phyloP scores from a whole-genome alignment of 2,797 vertebrate species.

The Bucorvus abyssinicus region DNA sequence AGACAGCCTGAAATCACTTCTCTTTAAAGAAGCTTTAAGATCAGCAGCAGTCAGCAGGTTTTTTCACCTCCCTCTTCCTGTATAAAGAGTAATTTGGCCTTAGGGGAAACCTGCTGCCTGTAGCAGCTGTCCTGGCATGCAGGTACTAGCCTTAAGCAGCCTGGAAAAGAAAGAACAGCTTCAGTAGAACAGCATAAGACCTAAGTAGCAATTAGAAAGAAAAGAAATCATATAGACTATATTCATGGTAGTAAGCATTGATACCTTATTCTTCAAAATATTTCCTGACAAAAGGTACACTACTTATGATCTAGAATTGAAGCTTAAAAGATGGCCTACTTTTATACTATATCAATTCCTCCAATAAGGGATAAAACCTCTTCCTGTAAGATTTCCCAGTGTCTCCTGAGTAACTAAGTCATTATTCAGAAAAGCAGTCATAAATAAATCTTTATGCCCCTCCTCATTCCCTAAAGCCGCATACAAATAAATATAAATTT shows the following conservation, averaged over 20 bases:
- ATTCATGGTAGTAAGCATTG: not conserved
- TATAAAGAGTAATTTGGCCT: not conserved
- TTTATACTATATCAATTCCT: not conserved
- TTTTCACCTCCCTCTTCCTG: not conserved
- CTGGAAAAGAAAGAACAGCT: not conserved
- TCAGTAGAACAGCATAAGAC: not conserved
- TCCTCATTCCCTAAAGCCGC: not conserved
- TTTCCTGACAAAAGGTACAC: not conserved
- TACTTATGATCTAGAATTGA: not conserved
- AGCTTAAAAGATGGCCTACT: not conserved
- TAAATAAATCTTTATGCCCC: not conserved
- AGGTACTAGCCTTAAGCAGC: conserved; percentile 33
- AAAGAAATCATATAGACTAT: not conserved
- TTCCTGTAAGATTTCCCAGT: not conserved
- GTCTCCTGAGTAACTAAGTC: not conserved
- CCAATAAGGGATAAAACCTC: not conserved
- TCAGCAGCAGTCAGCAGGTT: conserved; percentile 7
- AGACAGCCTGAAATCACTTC: not conserved
- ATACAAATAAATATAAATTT: not conserved
- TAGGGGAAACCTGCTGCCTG: conserved; percentile 9
- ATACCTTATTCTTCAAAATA: not conserved
- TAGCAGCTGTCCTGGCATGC: conserved; percentile 17
- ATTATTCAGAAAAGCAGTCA: not conserved
- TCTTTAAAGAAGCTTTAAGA: not conserved
- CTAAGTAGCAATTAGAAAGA: not conserved